phyloP scores from a whole-genome alignment of 2,113 vertebrate species.

The Oryzias celebensis region DNA sequence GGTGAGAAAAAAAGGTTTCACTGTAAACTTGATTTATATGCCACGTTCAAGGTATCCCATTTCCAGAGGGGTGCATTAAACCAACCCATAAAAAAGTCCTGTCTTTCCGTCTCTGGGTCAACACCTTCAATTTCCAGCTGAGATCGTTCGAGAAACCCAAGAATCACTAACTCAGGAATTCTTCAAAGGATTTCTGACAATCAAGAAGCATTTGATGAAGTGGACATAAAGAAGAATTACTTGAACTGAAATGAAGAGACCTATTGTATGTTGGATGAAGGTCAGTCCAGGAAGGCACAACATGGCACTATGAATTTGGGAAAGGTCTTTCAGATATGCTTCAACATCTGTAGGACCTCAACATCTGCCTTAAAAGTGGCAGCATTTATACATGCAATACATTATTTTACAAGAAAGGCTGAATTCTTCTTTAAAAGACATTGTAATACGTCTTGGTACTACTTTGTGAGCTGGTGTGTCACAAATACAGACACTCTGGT shows the following conservation, averaged over 20 bases:
- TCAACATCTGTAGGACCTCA: background rate
- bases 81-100: slow-evolving; percentile 47
- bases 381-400: too few species aligned
- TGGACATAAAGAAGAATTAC: slow-evolving; percentile 17
- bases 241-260: slow-evolving; percentile 13
- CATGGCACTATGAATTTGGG: background rate
- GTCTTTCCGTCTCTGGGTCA: slow-evolving; percentile 40
- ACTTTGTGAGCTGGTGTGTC: too few species aligned
- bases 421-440: too few species aligned
- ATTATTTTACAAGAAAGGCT: too few species aligned
- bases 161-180: slow-evolving; percentile 60
- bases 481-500: too few species aligned
- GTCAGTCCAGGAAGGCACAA: background rate
- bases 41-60: slow-evolving; percentile 50
- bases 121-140: slow-evolving; percentile 43
- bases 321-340: background rate
- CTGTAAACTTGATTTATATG: slow-evolving; percentile 61
- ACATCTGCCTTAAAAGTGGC: too few species aligned
- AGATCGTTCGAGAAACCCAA: slow-evolving; percentile 40
- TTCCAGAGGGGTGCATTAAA: slow-evolving; percentile 55
- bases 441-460: too few species aligned
- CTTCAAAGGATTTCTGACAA: slow-evolving; percentile 52
- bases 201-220: slow-evolving; percentile 16
- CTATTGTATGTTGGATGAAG: slow-evolving; percentile 3
- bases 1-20: slow-evolving; percentile 60